phyloP scores from a whole-genome alignment of 1,140 invertebrate species.

The Apolygus lucorum region DNA sequence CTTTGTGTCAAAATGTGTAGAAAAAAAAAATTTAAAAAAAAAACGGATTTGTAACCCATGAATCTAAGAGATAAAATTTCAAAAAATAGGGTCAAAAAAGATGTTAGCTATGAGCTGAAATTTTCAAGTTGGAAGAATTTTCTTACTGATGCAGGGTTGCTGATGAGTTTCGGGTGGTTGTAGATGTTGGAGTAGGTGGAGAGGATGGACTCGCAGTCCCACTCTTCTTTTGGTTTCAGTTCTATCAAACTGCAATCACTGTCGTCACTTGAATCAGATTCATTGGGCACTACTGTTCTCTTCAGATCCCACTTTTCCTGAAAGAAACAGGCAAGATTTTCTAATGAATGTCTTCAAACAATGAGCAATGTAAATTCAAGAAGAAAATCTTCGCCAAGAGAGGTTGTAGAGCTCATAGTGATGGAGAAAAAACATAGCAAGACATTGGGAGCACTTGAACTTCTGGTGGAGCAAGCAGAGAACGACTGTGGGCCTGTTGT shows the following conservation, averaged over 20 bases:
- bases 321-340: background rate
- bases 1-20: background rate
- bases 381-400: no score
- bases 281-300: background rate
- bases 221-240: slow-evolving; percentile 59
- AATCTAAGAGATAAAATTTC: no score
- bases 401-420: no score
- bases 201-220: slow-evolving; percentile 90
- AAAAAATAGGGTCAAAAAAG: no score
- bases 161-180: slow-evolving; percentile 82
- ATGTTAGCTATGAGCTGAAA: no score
- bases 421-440: no score
- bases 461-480: no score
- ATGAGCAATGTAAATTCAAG: background rate
- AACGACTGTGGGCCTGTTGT: no score
- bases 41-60: no score
- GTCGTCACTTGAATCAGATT: slow-evolving; percentile 17
- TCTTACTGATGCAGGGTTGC: slow-evolving; percentile 59
- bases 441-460: no score
- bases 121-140: no score
- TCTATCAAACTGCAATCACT: slow-evolving; percentile 46
- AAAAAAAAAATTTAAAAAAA: no score
- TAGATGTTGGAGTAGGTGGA: slow-evolving; percentile 83
- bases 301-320: slow-evolving; percentile 19
- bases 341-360: background rate